phyloP scores from a whole-genome alignment of 2,888 invertebrate species.

The Rhogogaster chlorosoma region DNA sequence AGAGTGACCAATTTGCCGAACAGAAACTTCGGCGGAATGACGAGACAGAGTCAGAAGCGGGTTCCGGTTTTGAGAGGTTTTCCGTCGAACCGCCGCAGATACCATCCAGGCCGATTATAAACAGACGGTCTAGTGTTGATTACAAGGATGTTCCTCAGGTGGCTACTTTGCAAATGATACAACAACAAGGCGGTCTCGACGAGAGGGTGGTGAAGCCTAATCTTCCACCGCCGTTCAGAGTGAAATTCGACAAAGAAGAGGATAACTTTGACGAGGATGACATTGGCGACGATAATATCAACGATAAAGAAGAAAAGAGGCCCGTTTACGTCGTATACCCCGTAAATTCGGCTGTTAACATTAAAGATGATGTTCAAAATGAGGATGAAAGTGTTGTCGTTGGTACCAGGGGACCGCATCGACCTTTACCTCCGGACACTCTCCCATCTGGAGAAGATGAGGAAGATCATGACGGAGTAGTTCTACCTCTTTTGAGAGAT shows the following conservation, averaged over 20 bases:
- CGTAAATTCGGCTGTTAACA: conserved; percentile 79
- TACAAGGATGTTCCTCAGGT: conserved; percentile 79
- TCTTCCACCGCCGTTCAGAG: conserved; percentile 75
- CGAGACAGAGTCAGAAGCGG: conserved; percentile 60
- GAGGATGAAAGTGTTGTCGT: conserved; percentile 80
- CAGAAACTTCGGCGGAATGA: conserved; percentile 70
- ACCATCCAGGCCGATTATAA: conserved; percentile 78
- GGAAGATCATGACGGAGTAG: conserved; percentile 49
- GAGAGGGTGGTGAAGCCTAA: conserved; percentile 58
- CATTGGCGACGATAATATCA: conserved; percentile 52
- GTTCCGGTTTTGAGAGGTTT: conserved; percentile 60
- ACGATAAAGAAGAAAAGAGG: conserved; percentile 62
- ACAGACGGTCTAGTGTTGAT: conserved; percentile 72
- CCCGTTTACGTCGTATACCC: conserved; percentile 83
- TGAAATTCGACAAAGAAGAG: conserved; percentile 71
- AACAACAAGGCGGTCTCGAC: conserved; percentile 74
- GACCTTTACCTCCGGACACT: conserved; percentile 77
- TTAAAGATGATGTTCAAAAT: conserved; percentile 77
- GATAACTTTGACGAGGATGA: conserved; percentile 69
- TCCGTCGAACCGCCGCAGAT: conserved; percentile 72
- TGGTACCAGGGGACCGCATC: conserved; percentile 80
- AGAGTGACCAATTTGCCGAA: conserved; percentile 56
- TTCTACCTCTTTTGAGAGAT: conserved; percentile 22
- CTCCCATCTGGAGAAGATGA: conserved; percentile 66
- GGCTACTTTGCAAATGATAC: conserved; percentile 86